Evolutionary conservation across 1,140 invertebrate species (phyloP).

Genomic region (Conus betulinus): DNA sequence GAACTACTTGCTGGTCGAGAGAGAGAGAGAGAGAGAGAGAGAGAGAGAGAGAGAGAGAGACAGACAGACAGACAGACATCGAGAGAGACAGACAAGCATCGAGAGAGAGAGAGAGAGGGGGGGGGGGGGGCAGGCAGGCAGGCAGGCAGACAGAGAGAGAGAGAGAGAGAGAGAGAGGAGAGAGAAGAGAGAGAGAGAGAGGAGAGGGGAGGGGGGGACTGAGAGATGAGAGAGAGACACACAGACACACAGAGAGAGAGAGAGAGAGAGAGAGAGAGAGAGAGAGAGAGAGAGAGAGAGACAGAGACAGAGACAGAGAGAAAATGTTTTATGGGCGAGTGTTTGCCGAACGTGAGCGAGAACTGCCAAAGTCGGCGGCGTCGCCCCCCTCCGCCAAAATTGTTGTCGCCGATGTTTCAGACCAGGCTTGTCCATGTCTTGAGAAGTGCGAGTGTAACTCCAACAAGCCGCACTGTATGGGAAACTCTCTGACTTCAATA

Average conservation of each 20-base stretch:
- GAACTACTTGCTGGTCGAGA: no score
- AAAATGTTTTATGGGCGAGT: no score
- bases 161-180: neutral
- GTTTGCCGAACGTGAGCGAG: no score
- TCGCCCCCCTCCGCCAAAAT: no score
- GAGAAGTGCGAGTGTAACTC: no score
- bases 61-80: no score
- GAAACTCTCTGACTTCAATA: no score
- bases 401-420: no score
- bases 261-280: neutral
- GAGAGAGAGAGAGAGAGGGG: conserved; percentile 5
- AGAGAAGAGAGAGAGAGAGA: neutral
- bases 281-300: neutral
- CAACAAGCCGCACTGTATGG: no score
- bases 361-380: no score
- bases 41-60: neutral
- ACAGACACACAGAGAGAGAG: neutral
- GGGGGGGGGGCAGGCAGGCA: neutral
- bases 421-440: no score
- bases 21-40: neutral
- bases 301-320: neutral
- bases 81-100: no score
- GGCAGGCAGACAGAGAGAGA: neutral
- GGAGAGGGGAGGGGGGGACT: neutral
- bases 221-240: neutral